Evolutionary conservation across 2,888 invertebrate genomes (phyloP).

Genomic region (Pterobdella sp.): DNA sequence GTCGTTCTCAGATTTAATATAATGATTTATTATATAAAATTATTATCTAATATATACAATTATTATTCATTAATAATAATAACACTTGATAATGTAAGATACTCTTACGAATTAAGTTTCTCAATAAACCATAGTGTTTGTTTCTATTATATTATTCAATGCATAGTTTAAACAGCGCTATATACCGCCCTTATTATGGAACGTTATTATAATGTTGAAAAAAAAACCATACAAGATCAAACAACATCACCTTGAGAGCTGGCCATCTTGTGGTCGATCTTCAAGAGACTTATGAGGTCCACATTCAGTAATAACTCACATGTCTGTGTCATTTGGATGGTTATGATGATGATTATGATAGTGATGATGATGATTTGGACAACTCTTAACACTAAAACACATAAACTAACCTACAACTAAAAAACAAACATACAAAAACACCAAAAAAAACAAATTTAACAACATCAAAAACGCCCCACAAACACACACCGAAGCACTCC

Average conservation of each 20-base stretch:
- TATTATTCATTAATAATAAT: no score
- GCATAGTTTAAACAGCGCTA: no score
- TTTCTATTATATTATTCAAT: no score
- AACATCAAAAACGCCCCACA: background rate
- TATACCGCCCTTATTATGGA: no score
- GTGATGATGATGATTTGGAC: background rate
- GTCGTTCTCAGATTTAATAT: no score
- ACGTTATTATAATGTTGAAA: no score
- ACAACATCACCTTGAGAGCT: slow-evolving; percentile 9
- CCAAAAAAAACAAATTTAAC: background rate
- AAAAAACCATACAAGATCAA: no score
- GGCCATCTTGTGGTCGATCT: background rate
- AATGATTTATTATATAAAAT: no score
- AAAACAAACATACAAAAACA: background rate
- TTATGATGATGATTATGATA: background rate
- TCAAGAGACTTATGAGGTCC: background rate
- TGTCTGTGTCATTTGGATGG: background rate
- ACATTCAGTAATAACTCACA: slow-evolving; percentile 1
- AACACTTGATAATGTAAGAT: no score
- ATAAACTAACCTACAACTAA: background rate
- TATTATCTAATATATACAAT: no score
- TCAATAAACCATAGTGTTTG: no score
- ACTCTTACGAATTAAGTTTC: no score
- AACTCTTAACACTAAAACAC: background rate
- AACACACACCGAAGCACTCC: background rate